phyloP scores from a whole-genome alignment of 1,140 invertebrate species.

The Diabrotica undecimpunctata region DNA sequence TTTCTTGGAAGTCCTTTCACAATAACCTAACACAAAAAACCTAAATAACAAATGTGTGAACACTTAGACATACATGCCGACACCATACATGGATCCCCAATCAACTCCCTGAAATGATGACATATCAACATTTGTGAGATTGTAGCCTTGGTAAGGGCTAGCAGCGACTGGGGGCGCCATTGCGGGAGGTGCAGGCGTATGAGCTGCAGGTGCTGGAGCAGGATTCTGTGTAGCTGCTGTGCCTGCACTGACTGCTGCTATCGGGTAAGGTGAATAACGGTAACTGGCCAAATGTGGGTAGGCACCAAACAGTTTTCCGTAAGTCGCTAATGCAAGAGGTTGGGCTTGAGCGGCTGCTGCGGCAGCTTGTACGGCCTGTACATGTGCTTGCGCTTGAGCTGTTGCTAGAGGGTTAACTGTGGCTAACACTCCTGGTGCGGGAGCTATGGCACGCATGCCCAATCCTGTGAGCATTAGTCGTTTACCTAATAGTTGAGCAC shows the following conservation, averaged over 20 bases:
- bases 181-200: conserved; percentile 51
- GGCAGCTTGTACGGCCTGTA: conserved; percentile 57
- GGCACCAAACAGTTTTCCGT: conserved; percentile 67
- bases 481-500: conserved; percentile 67
- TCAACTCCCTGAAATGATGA: conserved; percentile 85
- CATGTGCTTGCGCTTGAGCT: conserved; percentile 58
- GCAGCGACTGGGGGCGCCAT: conserved; percentile 58
- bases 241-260: conserved; percentile 55
- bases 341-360: conserved; percentile 47
- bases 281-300: conserved; percentile 65
- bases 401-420: conserved; percentile 57
- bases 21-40: conserved; percentile 9
- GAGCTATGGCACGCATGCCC: conserved; percentile 60
- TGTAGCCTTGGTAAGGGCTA: conserved; percentile 75
- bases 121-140: conserved; percentile 84
- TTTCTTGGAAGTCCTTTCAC: conserved; percentile 29
- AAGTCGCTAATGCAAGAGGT: conserved; percentile 51
- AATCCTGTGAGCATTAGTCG: conserved; percentile 66
- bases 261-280: conserved; percentile 68
- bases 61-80: conserved; percentile 82
- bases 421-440: conserved; percentile 54
- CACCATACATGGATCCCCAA: conserved; percentile 85
- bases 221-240: conserved; percentile 50
- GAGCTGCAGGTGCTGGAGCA: conserved; percentile 47
- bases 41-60: conserved; percentile 9